Percentiles rank a stretch among this genome's conserved stretches.
These are phyloP conservation scores for Nasonia giraulti DNA, from an alignment of 1,140 invertebrate genomes.

Conservation along the genomic window DNA sequence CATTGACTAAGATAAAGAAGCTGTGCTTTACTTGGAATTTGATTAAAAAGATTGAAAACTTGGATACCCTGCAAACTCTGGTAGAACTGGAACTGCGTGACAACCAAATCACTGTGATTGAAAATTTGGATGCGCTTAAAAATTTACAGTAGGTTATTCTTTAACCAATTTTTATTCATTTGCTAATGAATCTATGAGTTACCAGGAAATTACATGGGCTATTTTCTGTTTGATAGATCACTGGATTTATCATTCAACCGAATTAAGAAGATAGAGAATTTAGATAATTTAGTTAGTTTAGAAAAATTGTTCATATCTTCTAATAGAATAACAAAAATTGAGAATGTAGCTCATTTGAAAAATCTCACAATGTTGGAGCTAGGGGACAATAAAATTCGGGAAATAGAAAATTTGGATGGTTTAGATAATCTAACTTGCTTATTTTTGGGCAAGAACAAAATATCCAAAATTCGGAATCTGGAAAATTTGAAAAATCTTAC, in stretches of 20 bases:
- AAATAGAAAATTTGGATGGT: constrained; percentile 89
- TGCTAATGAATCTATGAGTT: constrained; percentile 15
- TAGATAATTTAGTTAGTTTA: constrained; percentile 87
- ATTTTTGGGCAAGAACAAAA: constrained; percentile 98
- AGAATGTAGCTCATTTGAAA: constrained; percentile 89
- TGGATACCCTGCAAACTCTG: constrained; percentile 83
- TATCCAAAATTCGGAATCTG: constrained; percentile 91
- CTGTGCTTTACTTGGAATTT: constrained; percentile 95
- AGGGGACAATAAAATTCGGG: constrained; percentile 94
- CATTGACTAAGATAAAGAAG: constrained; percentile 83
- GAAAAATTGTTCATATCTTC: constrained; percentile 93
- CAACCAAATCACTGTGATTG: constrained; percentile 94
- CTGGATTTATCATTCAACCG: constrained; percentile 99
- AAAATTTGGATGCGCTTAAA: constrained; percentile 89
- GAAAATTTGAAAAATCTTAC: constrained; percentile 85
- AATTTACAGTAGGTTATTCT: constrained; percentile 90
- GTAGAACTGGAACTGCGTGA: constrained; percentile 96
- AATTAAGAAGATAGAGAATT: constrained; percentile 90
- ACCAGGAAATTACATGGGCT: neutral
- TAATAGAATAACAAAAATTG: constrained; percentile 94
- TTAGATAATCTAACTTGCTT: constrained; percentile 84
- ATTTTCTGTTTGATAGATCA: constrained; percentile 77
- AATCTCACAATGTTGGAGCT: constrained; percentile 92
- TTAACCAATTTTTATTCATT: constrained; percentile 18
- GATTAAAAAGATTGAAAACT: constrained; percentile 95